phyloP scores from a whole-genome alignment of 2,888 invertebrate species.

The Spilarctia lutea region DNA sequence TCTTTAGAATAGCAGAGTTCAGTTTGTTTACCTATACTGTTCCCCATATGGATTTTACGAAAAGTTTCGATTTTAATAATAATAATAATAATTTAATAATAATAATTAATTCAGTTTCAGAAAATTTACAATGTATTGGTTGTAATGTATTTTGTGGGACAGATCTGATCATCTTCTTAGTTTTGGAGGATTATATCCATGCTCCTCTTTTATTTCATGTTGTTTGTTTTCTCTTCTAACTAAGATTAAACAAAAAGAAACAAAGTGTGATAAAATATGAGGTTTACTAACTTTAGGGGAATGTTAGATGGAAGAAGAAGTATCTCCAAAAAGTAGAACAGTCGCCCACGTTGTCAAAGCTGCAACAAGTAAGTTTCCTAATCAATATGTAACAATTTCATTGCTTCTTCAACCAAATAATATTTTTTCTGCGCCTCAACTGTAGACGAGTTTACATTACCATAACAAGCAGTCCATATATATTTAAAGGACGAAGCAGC shows the following conservation, averaged over 20 bases:
- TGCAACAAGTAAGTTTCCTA: neutral
- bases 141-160: no score
- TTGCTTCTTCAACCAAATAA: slow-evolving; percentile 6
- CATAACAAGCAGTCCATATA: slow-evolving; percentile 41
- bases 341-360: neutral
- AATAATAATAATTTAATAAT: no score
- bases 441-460: slow-evolving; percentile 31
- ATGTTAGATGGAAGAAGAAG: neutral
- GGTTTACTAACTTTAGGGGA: no score
- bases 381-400: slow-evolving; percentile 3
- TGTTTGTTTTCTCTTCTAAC: neutral
- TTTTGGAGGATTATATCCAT: neutral
- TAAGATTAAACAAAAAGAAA: neutral
- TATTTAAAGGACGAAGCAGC: slow-evolving; percentile 43
- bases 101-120: no score
- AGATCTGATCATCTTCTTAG: neutral
- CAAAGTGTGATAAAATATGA: neutral
- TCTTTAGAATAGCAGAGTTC: no score
- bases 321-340: neutral
- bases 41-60: no score
- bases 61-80: no score
- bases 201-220: neutral
- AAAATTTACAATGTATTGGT: no score
- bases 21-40: no score
- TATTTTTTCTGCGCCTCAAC: slow-evolving; percentile 5